phyloP scores from a whole-genome alignment of 2,888 invertebrate genomes.

The Graphium colonna region DNA sequence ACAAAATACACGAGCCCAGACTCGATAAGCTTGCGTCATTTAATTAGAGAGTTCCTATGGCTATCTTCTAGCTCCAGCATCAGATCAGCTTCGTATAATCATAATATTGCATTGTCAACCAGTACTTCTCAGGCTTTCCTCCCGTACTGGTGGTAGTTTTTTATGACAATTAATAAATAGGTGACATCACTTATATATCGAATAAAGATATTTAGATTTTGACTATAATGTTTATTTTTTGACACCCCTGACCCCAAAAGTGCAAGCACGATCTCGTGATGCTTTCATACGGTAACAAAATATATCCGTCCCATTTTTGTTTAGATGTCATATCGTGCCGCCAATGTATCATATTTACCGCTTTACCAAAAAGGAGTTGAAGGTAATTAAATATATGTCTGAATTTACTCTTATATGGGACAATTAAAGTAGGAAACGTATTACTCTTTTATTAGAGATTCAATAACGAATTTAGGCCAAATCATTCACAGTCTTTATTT shows the following conservation, averaged over 20 bases:
- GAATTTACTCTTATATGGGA: constrained; percentile 11
- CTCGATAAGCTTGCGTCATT: too few relatives aligned
- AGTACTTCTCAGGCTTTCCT: too few relatives aligned
- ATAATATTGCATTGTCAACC: too few relatives aligned
- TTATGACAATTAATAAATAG: too few relatives aligned
- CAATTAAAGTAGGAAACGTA: constrained; percentile 7
- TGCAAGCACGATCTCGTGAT: not conserved
- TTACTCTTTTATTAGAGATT: not conserved
- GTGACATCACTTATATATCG: too few relatives aligned
- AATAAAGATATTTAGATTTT: too few relatives aligned
- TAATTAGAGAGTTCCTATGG: too few relatives aligned
- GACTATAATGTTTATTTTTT: not conserved
- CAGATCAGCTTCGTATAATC: too few relatives aligned
- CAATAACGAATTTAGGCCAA: not conserved
- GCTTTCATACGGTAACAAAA: constrained; percentile 23
- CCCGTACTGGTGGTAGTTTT: too few relatives aligned
- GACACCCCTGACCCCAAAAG: not conserved
- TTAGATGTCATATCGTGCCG: constrained; percentile 28
- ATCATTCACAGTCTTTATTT: too few relatives aligned
- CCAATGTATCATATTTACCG: constrained; percentile 27
- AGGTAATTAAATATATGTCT: constrained; percentile 18
- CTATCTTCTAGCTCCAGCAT: too few relatives aligned
- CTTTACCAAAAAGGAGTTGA: constrained; percentile 17
- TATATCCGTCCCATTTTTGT: constrained; percentile 30
- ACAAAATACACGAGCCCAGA: too few relatives aligned